Conservation (phyloP, 2,113 vertebrate species). For the Dasyurus viverrinus region DNA sequence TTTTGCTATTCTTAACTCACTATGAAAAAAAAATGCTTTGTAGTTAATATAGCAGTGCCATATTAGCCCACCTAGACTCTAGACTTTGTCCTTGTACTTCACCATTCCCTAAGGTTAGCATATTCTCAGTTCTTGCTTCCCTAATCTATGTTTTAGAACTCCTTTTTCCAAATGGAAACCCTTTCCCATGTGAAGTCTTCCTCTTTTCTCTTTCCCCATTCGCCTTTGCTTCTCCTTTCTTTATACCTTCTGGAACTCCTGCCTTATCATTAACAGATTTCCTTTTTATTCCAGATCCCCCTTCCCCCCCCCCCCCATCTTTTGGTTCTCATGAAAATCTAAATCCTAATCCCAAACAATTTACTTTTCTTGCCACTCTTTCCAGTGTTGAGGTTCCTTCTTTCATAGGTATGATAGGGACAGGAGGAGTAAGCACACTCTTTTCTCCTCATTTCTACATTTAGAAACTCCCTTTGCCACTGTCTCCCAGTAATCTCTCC, state of each 20-base stretch:
- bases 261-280: neutral
- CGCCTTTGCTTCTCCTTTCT: neutral
- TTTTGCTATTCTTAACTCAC: neutral
- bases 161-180: neutral
- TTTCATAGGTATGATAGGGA: neutral
- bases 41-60: too few relatives aligned
- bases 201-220: neutral
- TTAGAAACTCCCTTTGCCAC: neutral
- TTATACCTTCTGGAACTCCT: neutral
- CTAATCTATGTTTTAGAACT: neutral
- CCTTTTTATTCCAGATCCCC: neutral
- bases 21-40: too few relatives aligned
- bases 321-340: neutral
- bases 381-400: neutral
- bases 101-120: neutral
- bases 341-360: neutral
- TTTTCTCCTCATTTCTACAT: neutral
- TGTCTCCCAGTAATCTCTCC: too few relatives aligned
- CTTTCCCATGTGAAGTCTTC: neutral
- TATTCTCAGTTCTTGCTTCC: neutral
- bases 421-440: neutral
- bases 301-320: neutral
- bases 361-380: neutral
- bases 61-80: neutral
- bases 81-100: neutral